phyloP scores from a whole-genome alignment of 2,888 invertebrate species.

The Leucophenga maculata region DNA sequence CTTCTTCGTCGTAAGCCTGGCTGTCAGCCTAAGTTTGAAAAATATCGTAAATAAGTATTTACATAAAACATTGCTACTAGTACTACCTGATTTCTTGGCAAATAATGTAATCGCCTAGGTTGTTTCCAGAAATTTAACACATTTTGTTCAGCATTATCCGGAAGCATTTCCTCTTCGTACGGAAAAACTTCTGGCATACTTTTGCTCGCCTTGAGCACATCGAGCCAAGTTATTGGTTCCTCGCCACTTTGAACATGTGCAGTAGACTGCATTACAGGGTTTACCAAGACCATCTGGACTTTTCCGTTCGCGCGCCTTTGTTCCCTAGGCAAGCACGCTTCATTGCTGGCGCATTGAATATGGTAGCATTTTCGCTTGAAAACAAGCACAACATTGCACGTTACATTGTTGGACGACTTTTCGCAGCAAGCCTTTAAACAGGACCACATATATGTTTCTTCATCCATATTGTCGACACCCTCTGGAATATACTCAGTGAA shows the following conservation, averaged over 20 bases:
- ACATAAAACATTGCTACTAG: neutral
- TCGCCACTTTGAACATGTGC: conserved; percentile 26
- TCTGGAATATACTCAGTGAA: conserved; percentile 74
- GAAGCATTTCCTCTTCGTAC: conserved; percentile 44
- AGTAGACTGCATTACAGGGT: conserved; percentile 77
- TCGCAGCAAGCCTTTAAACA: conserved; percentile 77
- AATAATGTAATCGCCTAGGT: conserved; percentile 54
- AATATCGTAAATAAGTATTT: conserved; percentile 18
- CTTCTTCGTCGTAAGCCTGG: conserved; percentile 66
- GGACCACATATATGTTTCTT: conserved; percentile 78
- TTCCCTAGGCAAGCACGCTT: conserved; percentile 80
- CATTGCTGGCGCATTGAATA: conserved; percentile 81
- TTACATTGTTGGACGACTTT: conserved; percentile 47
- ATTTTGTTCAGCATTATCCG: conserved; percentile 37
- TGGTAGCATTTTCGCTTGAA: conserved; percentile 84
- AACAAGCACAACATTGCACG: conserved; percentile 86
- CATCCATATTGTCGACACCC: conserved; percentile 72
- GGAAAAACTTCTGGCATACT: conserved; percentile 55
- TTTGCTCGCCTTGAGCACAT: conserved; percentile 62
- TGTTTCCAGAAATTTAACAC: conserved; percentile 69
- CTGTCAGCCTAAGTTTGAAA: conserved; percentile 38
- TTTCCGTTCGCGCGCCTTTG: conserved; percentile 76
- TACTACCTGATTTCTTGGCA: conserved; percentile 42
- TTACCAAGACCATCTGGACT: conserved; percentile 84
- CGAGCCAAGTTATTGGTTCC: conserved; percentile 59